Conservation (phyloP, 2,888 invertebrate genomes). For the Cyclophora punctaria region DNA sequence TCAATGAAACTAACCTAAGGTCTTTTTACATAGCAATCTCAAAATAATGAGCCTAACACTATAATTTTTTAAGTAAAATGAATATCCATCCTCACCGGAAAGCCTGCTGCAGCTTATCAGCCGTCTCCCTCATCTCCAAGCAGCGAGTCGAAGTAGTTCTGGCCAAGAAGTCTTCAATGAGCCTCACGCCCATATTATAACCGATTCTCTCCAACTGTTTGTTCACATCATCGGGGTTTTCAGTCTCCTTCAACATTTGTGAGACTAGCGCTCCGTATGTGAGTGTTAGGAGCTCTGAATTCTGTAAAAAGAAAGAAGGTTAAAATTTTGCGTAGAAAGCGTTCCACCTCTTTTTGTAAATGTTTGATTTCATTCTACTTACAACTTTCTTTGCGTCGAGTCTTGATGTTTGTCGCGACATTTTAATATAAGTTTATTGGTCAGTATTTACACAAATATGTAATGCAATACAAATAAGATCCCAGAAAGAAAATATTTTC, state of each 20-base stretch:
- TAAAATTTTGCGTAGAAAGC: background rate
- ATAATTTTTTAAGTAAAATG: too few relatives aligned
- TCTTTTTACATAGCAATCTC: too few relatives aligned
- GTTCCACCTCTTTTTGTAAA: background rate
- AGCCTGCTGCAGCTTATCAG: slow-evolving; percentile 92
- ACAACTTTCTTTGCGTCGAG: slow-evolving; percentile 87
- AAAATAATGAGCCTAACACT: too few relatives aligned
- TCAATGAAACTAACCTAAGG: too few relatives aligned
- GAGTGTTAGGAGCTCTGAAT: slow-evolving; percentile 95
- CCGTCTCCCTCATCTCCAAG: slow-evolving; percentile 96
- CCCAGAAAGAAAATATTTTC: too few relatives aligned
- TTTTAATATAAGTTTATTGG: slow-evolving; percentile 31
- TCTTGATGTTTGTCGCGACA: slow-evolving; percentile 82
- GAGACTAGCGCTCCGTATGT: slow-evolving; percentile 98
- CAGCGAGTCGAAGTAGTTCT: slow-evolving; percentile 92
- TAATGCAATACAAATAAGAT: too few relatives aligned
- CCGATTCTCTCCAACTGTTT: slow-evolving; percentile 96
- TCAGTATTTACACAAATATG: too few relatives aligned
- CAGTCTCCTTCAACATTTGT: slow-evolving; percentile 96
- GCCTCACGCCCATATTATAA: slow-evolving; percentile 97
- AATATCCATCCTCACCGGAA: slow-evolving; percentile 56
- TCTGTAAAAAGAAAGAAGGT: slow-evolving; percentile 71
- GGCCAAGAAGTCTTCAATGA: slow-evolving; percentile 98
- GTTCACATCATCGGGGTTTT: slow-evolving; percentile 97
- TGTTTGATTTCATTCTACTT: slow-evolving; percentile 33